phyloP scores from a whole-genome alignment of 2,888 invertebrate genomes.

The Drosophila picticornis region DNA sequence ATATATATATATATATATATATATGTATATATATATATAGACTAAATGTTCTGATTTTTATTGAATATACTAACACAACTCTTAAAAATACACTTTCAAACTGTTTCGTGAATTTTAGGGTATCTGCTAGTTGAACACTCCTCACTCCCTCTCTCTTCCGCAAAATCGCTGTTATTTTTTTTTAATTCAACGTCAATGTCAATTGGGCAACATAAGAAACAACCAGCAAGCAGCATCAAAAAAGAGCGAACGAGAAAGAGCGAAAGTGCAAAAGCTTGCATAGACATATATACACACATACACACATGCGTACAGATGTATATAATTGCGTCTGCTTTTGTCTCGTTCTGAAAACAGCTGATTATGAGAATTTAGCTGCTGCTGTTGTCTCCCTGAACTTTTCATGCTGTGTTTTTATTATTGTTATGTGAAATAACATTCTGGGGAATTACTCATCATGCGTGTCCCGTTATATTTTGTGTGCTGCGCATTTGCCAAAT shows the following conservation, averaged over 20 bases:
- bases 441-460: constrained; percentile 47
- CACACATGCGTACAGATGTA: neutral
- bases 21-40: no score
- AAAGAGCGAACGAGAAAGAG: neutral
- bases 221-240: constrained; percentile 3
- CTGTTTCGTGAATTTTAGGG: neutral
- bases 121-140: neutral
- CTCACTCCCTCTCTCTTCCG: neutral
- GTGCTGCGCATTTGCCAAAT: constrained; percentile 64
- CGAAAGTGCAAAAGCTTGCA: constrained; percentile 3
- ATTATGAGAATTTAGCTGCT: constrained; percentile 37
- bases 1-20: neutral
- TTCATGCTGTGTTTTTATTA: constrained; percentile 31
- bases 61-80: neutral
- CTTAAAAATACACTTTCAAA: neutral
- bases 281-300: neutral
- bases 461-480: constrained; percentile 30
- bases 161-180: neutral
- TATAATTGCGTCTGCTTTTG: constrained; percentile 2
- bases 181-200: constrained; percentile 17
- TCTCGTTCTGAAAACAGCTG: constrained; percentile 42
- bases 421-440: constrained; percentile 28
- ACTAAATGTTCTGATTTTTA: neutral
- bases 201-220: constrained; percentile 29
- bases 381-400: neutral